Evolutionary conservation across 2,113 vertebrate species (phyloP), one percentile per base, ranked within the genome.

Genomic region (Lathamus discolor): DNA sequence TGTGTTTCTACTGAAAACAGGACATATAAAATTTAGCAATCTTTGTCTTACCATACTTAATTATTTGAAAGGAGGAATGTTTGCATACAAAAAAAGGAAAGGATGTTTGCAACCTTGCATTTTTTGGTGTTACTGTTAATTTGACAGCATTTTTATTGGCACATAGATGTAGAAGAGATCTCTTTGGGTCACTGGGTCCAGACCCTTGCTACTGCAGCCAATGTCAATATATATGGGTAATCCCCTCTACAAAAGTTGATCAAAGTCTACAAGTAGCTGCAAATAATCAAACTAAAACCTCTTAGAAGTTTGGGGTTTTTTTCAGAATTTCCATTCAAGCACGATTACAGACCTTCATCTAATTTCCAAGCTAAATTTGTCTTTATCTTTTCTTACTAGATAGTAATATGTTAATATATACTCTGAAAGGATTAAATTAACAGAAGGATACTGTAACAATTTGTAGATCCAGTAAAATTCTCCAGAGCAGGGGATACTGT

Each of bases 391-490:
- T 85, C 41, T 73, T 69, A 31, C 19, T 66, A 52, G 12, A 31
- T 39, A 90, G 13, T 49, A 13, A n/a, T 72, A 11, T 2, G 7
- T 33, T 69, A 73, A 85, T 49, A 83, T 19, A 44, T 29, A 85
- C 28, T 24, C n/a, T 41, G 28, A 89, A 82, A 49, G 6, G 28
- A 76, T 57, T 79, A 84, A 85, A 87, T 94, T 92, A 86, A 91
- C 62, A 90, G 78, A 80, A 13, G 15, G n/a, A 83, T 91, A 90
- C n/a, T 94, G 59, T 91, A 66, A 62, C 43, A 85, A 85, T 67
- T 79, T 86, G 28, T 77, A 51, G 92, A 95, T 88, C 54, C 48
- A 74, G 74, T 79, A 79, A 90, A 81, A 91, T 95, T 90, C 57
- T 90, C 52, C 54, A 89, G 87, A 89, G 78, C 25, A 73, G 22